Evolutionary conservation across 2,797 vertebrate genomes (phyloP).

Genomic region (Margarornis squamiger): DNA sequence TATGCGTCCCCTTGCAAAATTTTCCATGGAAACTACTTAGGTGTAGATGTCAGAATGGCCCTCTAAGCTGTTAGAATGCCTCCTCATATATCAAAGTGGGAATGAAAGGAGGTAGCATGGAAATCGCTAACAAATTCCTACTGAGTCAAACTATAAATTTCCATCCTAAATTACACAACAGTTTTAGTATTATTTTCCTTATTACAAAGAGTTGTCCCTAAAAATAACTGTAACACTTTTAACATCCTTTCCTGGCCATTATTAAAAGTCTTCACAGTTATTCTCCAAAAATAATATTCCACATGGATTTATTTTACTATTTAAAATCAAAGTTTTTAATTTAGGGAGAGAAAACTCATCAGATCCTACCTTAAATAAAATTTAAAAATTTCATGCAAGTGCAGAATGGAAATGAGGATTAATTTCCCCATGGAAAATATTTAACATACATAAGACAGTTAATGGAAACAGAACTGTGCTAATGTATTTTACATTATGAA

Average conservation of each 20-base stretch:
- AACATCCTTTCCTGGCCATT: background rate
- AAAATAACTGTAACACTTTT: conserved; percentile 22
- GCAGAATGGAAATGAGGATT: conserved; percentile 31
- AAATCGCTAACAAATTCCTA: conserved; percentile 33
- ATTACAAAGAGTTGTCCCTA: background rate
- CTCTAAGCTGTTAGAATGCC: background rate
- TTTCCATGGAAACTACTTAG: conserved; percentile 1
- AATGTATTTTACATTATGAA: conserved; percentile 42
- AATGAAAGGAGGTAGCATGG: conserved; percentile 29
- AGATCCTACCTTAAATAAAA: conserved; percentile 9
- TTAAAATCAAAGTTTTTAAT: conserved; percentile 17
- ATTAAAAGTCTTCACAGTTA: background rate
- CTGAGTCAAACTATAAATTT: background rate
- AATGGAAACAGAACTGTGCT: conserved; percentile 47
- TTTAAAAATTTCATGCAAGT: background rate
- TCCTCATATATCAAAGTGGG: conserved; percentile 28
- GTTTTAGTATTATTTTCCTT: conserved; percentile 13
- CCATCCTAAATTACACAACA: conserved; percentile 13
- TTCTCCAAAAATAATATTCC: conserved; percentile 21
- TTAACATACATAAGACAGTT: conserved; percentile 19
- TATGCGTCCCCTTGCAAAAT: background rate
- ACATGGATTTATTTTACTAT: conserved; percentile 14
- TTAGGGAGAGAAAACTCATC: conserved; percentile 19
- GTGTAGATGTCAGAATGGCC: background rate
- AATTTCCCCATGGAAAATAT: conserved; percentile 43